Percentiles rank a stretch among this genome's conserved stretches.
These are phyloP conservation scores for Chelmon rostratus DNA, from an alignment of 2,797 vertebrate genomes.

Conservation along the genomic window DNA sequence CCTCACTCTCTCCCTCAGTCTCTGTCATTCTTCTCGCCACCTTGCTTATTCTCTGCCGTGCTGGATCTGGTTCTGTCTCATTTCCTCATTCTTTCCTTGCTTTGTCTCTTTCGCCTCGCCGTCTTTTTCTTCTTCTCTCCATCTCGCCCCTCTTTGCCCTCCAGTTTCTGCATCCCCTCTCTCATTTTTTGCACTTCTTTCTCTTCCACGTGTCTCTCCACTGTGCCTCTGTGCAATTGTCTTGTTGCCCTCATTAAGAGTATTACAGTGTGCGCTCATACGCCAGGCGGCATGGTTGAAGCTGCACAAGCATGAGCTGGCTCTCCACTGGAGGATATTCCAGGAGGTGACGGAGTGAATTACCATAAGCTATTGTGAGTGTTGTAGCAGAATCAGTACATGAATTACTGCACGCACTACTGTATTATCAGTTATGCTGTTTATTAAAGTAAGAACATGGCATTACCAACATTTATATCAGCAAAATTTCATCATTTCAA, in stretches of 20 bases:
- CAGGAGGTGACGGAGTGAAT: not conserved
- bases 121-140: slow-evolving; percentile 4
- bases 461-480: not conserved
- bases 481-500: not conserved
- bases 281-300: not conserved
- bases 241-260: slow-evolving; percentile 29
- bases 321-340: not conserved
- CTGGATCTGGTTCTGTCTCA: slow-evolving; percentile 44
- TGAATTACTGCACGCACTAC: not conserved
- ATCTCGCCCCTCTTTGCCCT: slow-evolving; percentile 10
- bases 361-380: not conserved
- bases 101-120: slow-evolving; percentile 10
- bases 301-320: not conserved
- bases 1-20: slow-evolving; percentile 35
- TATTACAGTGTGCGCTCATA: not conserved
- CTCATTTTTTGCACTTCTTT: not conserved
- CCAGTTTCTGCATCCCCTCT: slow-evolving; percentile 8
- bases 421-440: not conserved
- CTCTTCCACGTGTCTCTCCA: slow-evolving; percentile 3
- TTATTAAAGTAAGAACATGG: not conserved
- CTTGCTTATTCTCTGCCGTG: slow-evolving; percentile 30
- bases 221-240: not conserved
- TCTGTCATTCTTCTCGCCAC: slow-evolving; percentile 48
- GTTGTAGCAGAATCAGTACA: not conserved
- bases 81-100: slow-evolving; percentile 34